Conservation (phyloP, 2,888 invertebrate genomes). For the Phania funesta region DNA sequence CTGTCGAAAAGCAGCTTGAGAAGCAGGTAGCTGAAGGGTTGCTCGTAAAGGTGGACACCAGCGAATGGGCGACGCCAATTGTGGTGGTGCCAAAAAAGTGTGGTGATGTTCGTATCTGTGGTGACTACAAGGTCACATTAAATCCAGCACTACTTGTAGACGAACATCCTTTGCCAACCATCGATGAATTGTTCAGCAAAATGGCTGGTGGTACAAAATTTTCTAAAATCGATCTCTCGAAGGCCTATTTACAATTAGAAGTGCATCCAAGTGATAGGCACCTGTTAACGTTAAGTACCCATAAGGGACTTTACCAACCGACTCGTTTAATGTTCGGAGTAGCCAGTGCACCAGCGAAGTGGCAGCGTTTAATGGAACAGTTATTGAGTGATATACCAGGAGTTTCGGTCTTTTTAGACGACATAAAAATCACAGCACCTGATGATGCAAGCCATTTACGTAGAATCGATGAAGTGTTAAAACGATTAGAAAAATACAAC, state of each 20-base stretch:
- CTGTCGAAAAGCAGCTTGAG: conserved; percentile 5
- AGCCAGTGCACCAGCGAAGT: conserved; percentile 73
- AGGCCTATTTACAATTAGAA: conserved; percentile 76
- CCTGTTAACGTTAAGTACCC: conserved; percentile 74
- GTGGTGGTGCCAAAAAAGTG: not conserved
- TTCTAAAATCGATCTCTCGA: conserved; percentile 72
- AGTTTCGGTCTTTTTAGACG: conserved; percentile 49
- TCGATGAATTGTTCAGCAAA: not conserved
- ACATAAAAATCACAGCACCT: conserved; percentile 69
- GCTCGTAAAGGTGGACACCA: not conserved
- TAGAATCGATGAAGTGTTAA: conserved; percentile 69
- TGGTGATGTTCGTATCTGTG: not conserved
- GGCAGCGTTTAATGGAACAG: conserved; percentile 73
- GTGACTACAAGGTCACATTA: not conserved
- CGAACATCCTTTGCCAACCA: not conserved
- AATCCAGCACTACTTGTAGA: not conserved
- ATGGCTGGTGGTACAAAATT: conserved; percentile 60
- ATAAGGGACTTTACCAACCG: conserved; percentile 73
- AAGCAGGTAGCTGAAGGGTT: conserved; percentile 5
- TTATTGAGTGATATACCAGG: conserved; percentile 70
- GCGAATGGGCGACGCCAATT: not conserved
- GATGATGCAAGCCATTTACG: conserved; percentile 69
- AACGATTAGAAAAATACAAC: conserved; percentile 68
- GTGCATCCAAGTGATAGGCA: conserved; percentile 72
- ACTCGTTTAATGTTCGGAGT: conserved; percentile 74